Base-by-base conservation (phyloP, 1,140 invertebrate species). In the Nymphalis io region DNA sequence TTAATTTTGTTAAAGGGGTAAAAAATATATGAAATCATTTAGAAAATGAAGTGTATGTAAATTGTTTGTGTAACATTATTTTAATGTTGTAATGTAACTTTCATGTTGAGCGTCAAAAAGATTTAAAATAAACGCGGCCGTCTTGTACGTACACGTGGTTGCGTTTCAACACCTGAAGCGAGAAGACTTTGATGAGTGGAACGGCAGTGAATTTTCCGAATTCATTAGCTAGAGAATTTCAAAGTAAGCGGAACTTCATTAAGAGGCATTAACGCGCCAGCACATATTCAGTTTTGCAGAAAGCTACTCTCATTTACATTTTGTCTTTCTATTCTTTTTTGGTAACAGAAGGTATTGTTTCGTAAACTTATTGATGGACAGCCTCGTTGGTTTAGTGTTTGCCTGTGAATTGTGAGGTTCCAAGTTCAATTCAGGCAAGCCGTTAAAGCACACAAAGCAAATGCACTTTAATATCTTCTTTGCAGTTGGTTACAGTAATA, bases 141-240 rank as follows among this genome's bases (percentile, higher is more conserved):
- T 55, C 20, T 40, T 40, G 27, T 46, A 55, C 62, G 33, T 46
- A 64, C 62, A 53, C 27, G 38, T 60, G 57, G 57, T 27, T 38
- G 42, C 40, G 20, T 58, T 60, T 44, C 18, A 64, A 53, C 68
- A 39, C 33, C 18, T 21, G 44, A 18, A 59, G 59, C 60, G 61
- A 39, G 68, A 70, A 69, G 23, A 33, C 62, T 64, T 64, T 64
- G 68, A 65, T 63, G 68, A 64, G 68, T 63, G 63, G 15, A 51
- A 62, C 16, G 62, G n/a, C 46, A 42, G 57, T 60, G 46, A 70
- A 66, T 66, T 66, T 60, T 71, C 59, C 57, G 68, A 72, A 75
- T 75, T 75, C 70, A 75, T 75, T 72, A 73, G 73, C 73, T 68
- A 16, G 48, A 70, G 70, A 72, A 72, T 57, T 68, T 72, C 57